Percentiles rank a stretch among this genome's conserved stretches.
Evolutionary conservation across 2,888 invertebrate genomes (phyloP).

Genomic region (Heterodera filipjevi): DNA sequence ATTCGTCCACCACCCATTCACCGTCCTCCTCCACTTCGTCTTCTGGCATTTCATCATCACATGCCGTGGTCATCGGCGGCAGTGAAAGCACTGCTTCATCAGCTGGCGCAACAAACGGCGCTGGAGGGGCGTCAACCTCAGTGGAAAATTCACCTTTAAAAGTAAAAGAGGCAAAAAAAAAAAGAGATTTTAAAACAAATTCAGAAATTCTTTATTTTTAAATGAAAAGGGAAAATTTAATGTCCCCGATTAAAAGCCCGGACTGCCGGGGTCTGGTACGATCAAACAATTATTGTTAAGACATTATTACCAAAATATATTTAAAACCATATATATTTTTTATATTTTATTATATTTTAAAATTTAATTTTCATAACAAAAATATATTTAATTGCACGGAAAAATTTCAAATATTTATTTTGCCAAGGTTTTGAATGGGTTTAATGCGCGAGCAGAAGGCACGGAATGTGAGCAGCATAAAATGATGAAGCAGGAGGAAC

Average conservation of each 20-base stretch:
- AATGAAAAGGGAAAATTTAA: too few relatives aligned
- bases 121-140: conserved; percentile 16
- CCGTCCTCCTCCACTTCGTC: conserved; percentile 28
- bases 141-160: conserved; percentile 10
- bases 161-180: not conserved
- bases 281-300: too few relatives aligned
- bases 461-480: not conserved
- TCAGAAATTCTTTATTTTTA: not conserved
- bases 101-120: not conserved
- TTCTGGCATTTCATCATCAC: not conserved
- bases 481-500: not conserved
- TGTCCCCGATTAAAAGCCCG: conserved; percentile 29
- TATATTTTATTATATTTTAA: too few relatives aligned
- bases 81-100: conserved; percentile 10
- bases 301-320: not conserved
- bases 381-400: too few relatives aligned
- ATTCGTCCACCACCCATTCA: conserved; percentile 37
- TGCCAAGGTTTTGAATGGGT: not conserved
- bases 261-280: conserved; percentile 26
- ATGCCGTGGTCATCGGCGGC: not conserved
- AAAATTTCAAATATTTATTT: not conserved
- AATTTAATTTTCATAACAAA: too few relatives aligned
- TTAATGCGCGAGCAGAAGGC: not conserved
- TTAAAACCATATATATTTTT: not conserved
- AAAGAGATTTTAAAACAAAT: too few relatives aligned